Conservation (phyloP, 2,888 invertebrate species). For the Philhelius pedissequus region DNA sequence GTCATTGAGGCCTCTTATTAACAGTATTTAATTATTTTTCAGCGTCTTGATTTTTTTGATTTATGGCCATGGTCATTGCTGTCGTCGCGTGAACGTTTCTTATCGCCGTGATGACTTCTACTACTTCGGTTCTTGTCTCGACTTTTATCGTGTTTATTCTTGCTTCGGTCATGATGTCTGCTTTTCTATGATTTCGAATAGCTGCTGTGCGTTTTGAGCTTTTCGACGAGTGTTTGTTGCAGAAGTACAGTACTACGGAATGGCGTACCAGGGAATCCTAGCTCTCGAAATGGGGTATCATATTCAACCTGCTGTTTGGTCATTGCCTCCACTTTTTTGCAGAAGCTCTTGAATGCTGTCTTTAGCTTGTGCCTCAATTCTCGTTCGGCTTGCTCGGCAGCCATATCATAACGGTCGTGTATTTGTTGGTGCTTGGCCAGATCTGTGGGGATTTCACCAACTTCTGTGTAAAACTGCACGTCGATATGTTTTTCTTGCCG, state of each 20-base stretch:
- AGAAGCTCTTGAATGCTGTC: slow-evolving; percentile 98
- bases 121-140: slow-evolving; percentile 80
- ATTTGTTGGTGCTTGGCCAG: slow-evolving; percentile 99
- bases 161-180: slow-evolving; percentile 75
- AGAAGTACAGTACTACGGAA: slow-evolving; percentile 96
- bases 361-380: slow-evolving; percentile 98
- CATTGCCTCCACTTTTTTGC: slow-evolving; percentile 96
- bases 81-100: slow-evolving; percentile 88
- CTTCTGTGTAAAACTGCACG: slow-evolving; percentile 99
- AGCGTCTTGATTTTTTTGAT: slow-evolving; percentile 84
- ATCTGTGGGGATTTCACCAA: slow-evolving; percentile 99
- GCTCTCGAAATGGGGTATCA: slow-evolving; percentile 98
- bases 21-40: slow-evolving; percentile 29
- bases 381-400: slow-evolving; percentile 98
- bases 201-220: slow-evolving; percentile 81
- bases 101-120: slow-evolving; percentile 79
- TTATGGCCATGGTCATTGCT: slow-evolving; percentile 84
- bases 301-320: slow-evolving; percentile 99
- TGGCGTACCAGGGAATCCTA: slow-evolving; percentile 98
- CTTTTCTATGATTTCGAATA: slow-evolving; percentile 76
- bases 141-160: slow-evolving; percentile 75
- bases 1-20: background rate
- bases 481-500: slow-evolving; percentile 99
- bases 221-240: slow-evolving; percentile 82
- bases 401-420: slow-evolving; percentile 99